Evolutionary conservation across 1,140 invertebrate genomes (phyloP).

Genomic region (Pogonomyrmex barbatus): DNA sequence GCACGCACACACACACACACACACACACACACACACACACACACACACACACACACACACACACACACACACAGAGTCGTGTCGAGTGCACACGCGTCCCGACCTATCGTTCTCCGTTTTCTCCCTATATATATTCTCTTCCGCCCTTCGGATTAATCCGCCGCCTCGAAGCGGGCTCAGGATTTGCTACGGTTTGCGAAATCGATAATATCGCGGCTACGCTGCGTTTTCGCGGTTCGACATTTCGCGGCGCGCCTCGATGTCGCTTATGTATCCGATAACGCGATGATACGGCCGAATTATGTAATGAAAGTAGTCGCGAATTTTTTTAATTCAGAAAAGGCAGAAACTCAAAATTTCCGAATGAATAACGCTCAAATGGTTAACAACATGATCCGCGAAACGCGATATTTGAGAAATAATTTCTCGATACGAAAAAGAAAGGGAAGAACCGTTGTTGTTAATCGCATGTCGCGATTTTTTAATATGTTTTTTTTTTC

Average conservation of each 20-base stretch:
- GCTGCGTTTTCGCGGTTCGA: constrained; percentile 27
- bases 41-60: no score
- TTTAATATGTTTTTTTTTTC: background rate
- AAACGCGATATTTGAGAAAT: background rate
- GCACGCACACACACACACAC: no score
- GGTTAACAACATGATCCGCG: background rate
- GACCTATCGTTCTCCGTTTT: background rate
- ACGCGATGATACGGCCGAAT: background rate
- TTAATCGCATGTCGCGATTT: background rate
- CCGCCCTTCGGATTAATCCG: constrained; percentile 34
- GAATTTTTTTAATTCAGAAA: background rate
- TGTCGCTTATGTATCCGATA: background rate
- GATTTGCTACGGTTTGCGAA: constrained; percentile 49
- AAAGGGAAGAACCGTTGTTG: background rate
- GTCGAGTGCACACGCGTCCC: background rate
- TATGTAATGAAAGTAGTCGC: background rate
- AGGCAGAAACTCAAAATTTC: background rate
- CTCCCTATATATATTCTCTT: constrained; percentile 27
- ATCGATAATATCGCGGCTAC: constrained; percentile 53
- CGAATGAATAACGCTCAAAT: background rate
- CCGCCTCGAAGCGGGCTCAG: constrained; percentile 17
- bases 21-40: no score
- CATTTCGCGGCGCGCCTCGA: background rate
- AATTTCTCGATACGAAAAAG: background rate
- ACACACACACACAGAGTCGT: background rate